Evolutionary conservation across 2,797 vertebrate species (phyloP), one percentile per base, ranked within the genome.

Genomic region (Poecilia wingei): DNA sequence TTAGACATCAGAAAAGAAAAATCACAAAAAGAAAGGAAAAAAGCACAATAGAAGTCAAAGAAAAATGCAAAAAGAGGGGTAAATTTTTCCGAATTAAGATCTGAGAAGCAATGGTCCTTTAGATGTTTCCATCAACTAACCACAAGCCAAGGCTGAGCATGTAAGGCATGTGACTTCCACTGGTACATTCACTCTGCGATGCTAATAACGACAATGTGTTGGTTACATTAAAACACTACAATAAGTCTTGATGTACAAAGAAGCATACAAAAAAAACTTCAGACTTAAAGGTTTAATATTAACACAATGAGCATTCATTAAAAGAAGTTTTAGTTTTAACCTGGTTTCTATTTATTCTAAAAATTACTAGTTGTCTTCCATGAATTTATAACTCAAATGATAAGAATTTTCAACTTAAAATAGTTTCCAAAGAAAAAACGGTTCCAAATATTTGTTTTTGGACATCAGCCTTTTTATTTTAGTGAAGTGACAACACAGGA

Each of bases 141-240:
- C 95, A 90, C 95, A 95, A 93, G 82, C 87, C 91, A 88, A 93
- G 94, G 85, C 94, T 91, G 89, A 95, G 93, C 93, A 94, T 95
- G 93, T 91, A 92, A 96, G 92, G 93, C 93, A 95, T 94, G 92
- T 90, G 91, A 93, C 92, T 94, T 93, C 89, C 81, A 86, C 94
- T 94, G 92, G 92, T 93, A 94, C 85, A 81, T 88, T 89, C 88
- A 93, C 88, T 91, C 89, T 88, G 88, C 78, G 83, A 88, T 91
- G 93, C 92, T 95, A 95, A 96, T 95, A 95, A 95, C 91, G 95
- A 94, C 95, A 96, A 95, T 92, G 94, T 95, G 94, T 94, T 93
- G 88, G 88, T 87, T 89, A 92, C 91, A 94, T 92, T 94, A 92
- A 93, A 94, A 93, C 77, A 87, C 85, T 78, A 86, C 86, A 85